Percentiles rank a stretch among this genome's conserved stretches.
Conservation (phyloP, 2,888 invertebrate species). For the Philopedon plagiatum region DNA sequence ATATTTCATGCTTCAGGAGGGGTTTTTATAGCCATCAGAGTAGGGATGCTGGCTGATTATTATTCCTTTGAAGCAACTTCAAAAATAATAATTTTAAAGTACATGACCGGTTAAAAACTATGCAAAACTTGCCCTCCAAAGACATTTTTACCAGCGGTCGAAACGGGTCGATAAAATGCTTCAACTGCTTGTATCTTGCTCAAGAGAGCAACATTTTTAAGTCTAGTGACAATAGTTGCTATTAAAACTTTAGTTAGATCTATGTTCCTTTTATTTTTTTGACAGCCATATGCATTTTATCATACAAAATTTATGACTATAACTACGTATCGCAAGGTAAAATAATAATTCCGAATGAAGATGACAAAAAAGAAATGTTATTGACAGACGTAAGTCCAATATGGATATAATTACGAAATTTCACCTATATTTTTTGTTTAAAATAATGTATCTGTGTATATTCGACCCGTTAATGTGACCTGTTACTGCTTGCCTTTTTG, state of each 20-base stretch:
- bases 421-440: background rate
- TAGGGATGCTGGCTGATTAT: too few relatives aligned
- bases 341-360: constrained; percentile 93
- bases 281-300: constrained; percentile 85
- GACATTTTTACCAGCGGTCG: constrained; percentile 31
- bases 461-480: constrained; percentile 7
- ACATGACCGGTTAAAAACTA: constrained; percentile 68
- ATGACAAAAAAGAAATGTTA: constrained; percentile 93
- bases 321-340: constrained; percentile 97
- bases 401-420: background rate
- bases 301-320: constrained; percentile 94
- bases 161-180: constrained; percentile 6
- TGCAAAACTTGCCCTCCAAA: constrained; percentile 62
- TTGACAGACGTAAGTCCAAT: constrained; percentile 88
- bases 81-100: background rate
- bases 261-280: constrained; percentile 58
- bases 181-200: too few relatives aligned
- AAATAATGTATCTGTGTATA: background rate
- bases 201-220: too few relatives aligned
- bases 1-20: too few relatives aligned
- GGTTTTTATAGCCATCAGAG: too few relatives aligned
- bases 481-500: constrained; percentile 12
- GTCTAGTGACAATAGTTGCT: too few relatives aligned
- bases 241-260: too few relatives aligned
- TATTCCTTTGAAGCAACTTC: too few relatives aligned